phyloP scores from a whole-genome alignment of 1,140 invertebrate genomes.

The Wasmannia auropunctata region DNA sequence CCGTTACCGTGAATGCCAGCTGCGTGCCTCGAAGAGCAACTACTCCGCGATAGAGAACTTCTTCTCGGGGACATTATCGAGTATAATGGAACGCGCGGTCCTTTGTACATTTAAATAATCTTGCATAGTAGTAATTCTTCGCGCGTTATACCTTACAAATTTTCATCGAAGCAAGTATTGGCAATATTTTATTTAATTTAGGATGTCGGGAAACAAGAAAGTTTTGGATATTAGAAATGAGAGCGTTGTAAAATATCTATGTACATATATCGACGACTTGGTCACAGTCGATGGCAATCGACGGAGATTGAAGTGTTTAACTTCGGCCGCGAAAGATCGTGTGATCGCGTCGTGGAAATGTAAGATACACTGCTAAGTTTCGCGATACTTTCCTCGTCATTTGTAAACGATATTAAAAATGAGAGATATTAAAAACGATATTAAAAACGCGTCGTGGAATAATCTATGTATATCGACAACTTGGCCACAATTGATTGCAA shows the following conservation, averaged over 20 bases:
- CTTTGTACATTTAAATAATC: slow-evolving; percentile 13
- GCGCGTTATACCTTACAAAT: background rate
- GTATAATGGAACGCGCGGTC: slow-evolving; percentile 13
- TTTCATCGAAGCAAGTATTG: background rate
- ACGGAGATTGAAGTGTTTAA: background rate
- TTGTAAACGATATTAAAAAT: no score
- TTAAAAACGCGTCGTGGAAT: no score
- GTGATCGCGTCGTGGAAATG: background rate
- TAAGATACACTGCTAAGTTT: no score
- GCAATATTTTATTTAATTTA: background rate
- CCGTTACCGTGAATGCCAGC: slow-evolving; percentile 27
- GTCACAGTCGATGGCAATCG: background rate
- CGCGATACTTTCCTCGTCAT: background rate
- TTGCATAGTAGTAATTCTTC: background rate
- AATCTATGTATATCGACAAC: no score
- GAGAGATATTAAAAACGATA: no score
- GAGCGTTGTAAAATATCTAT: background rate
- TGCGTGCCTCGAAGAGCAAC: slow-evolving; percentile 11
- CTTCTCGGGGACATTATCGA: background rate
- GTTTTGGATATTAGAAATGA: background rate
- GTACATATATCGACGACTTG: background rate
- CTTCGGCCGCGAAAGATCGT: background rate
- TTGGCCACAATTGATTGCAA: no score
- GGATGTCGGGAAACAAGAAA: background rate
- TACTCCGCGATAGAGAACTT: slow-evolving; percentile 8